Conservation (phyloP, 2,797 vertebrate species). For the Cebuella pygmaea region DNA sequence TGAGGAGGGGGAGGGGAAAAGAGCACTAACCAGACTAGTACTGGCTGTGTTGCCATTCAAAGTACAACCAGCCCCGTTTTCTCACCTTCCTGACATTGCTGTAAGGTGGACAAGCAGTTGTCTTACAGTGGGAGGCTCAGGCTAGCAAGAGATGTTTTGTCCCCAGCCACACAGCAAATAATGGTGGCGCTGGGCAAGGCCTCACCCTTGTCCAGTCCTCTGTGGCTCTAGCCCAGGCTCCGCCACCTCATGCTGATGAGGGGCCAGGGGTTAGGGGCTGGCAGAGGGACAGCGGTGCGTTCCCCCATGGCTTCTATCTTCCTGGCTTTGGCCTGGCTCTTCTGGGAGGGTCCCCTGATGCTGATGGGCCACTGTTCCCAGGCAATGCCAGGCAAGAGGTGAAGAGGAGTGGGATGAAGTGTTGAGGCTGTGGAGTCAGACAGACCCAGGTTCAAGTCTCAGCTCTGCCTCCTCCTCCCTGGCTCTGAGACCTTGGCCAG, state of each 20-base stretch:
- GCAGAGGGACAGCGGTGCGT: accelerated
- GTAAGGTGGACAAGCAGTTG: background rate
- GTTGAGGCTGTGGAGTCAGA: background rate
- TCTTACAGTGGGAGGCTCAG: background rate
- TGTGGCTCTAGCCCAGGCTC: background rate
- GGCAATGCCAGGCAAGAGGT: background rate
- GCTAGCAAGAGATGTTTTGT: background rate
- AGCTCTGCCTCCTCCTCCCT: background rate
- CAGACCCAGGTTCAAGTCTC: background rate
- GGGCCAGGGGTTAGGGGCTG: accelerated
- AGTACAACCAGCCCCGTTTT: background rate
- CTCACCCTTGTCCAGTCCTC: background rate
- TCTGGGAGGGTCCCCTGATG: background rate
- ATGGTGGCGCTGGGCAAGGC: background rate
- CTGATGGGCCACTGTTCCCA: background rate
- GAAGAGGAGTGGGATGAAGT: background rate
- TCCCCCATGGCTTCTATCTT: background rate
- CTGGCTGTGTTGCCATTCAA: accelerated
- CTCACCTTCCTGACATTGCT: background rate
- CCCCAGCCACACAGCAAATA: background rate
- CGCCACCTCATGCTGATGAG: background rate
- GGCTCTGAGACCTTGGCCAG: background rate
- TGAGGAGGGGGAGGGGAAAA: no score
- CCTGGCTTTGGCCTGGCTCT: background rate
- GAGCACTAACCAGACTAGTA: background rate